Evolutionary conservation across 1,140 invertebrate species (phyloP).

Genomic region (Cydia amplana): DNA sequence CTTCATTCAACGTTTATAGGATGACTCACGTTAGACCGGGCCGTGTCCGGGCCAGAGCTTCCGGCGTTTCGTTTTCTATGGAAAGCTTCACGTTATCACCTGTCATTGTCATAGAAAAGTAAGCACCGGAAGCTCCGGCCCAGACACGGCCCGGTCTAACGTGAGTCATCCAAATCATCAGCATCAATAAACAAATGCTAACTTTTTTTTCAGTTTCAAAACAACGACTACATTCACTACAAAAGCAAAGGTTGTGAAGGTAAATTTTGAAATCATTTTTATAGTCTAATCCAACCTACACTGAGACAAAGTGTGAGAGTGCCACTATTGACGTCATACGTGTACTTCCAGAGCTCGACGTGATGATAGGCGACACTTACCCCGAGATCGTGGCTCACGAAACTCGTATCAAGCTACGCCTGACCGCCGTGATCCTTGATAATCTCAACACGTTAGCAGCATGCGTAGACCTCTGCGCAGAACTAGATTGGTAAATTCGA

Average conservation of each 20-base stretch:
- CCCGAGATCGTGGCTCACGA: constrained; percentile 88
- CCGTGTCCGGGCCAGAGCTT: no score
- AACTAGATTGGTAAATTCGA: constrained; percentile 85
- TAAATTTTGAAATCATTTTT: constrained; percentile 55
- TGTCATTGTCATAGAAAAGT: no score
- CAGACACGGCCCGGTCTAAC: no score
- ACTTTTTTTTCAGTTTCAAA: constrained; percentile 83
- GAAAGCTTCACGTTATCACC: no score
- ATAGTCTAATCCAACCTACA: no score
- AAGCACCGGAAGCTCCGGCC: no score
- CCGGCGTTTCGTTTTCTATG: no score
- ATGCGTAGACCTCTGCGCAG: constrained; percentile 83
- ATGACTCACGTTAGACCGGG: no score
- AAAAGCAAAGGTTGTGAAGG: constrained; percentile 87
- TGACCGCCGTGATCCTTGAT: constrained; percentile 84
- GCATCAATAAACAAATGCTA: constrained; percentile 63
- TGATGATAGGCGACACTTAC: constrained; percentile 86
- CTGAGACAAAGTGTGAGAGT: no score
- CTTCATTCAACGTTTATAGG: no score
- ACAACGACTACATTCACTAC: constrained; percentile 85
- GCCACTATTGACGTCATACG: no score
- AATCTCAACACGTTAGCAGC: constrained; percentile 81
- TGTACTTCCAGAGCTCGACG: constrained; percentile 85
- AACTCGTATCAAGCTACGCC: constrained; percentile 85
- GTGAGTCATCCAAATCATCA: no score